Evolutionary conservation across 2,888 invertebrate genomes (phyloP).

Genomic region (Ectemnius cavifrons): DNA sequence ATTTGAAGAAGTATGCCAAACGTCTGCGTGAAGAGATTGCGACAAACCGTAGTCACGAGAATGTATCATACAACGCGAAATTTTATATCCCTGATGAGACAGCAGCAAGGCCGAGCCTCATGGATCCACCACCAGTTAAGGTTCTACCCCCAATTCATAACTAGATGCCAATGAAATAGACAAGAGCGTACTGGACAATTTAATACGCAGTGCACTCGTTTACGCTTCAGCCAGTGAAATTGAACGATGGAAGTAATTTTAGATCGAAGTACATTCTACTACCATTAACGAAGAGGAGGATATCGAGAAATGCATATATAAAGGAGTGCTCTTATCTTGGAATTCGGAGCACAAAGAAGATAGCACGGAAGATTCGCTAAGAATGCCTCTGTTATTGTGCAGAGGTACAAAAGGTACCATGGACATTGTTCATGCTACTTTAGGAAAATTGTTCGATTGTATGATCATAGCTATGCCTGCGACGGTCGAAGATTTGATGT

Average conservation of each 20-base stretch:
- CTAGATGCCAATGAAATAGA: too few relatives aligned
- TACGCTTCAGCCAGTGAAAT: neutral
- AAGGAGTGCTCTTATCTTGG: constrained; percentile 72
- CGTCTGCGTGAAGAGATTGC: constrained; percentile 72
- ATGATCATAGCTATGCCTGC: constrained; percentile 62
- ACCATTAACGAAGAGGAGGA: constrained; percentile 21
- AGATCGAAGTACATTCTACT: constrained; percentile 61
- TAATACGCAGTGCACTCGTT: neutral
- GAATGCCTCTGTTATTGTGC: constrained; percentile 72
- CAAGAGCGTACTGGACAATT: neutral
- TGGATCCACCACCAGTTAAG: constrained; percentile 62
- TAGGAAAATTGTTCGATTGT: constrained; percentile 73
- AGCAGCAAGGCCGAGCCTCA: constrained; percentile 45
- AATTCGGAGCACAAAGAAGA: constrained; percentile 40
- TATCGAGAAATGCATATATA: constrained; percentile 63
- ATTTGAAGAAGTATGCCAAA: constrained; percentile 73
- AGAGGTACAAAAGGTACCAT: constrained; percentile 67
- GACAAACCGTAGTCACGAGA: constrained; percentile 60
- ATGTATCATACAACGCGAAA: constrained; percentile 67
- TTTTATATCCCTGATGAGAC: constrained; percentile 58
- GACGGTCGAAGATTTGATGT: constrained; percentile 68
- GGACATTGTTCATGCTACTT: constrained; percentile 64
- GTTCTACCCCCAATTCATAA: constrained; percentile 45
- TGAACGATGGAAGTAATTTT: constrained; percentile 25
- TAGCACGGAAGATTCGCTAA: constrained; percentile 46